phyloP scores from a whole-genome alignment of 1,140 invertebrate species.

The Drosophila tsacasi region DNA sequence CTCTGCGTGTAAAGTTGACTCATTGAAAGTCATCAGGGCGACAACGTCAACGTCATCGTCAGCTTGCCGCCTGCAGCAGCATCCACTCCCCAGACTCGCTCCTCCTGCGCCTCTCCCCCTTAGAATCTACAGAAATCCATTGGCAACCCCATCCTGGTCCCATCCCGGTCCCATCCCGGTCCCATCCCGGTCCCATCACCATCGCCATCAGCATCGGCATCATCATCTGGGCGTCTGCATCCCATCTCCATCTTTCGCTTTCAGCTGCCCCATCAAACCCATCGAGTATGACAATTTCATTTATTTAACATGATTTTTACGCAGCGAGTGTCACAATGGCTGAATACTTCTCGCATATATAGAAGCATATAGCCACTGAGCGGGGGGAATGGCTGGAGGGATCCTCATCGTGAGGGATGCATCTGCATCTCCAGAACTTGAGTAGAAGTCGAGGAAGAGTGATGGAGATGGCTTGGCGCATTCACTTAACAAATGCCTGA shows the following conservation, averaged over 20 bases:
- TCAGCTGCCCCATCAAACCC: slow-evolving; percentile 58
- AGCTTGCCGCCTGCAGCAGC: slow-evolving; percentile 57
- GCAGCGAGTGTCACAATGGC: slow-evolving; percentile 58
- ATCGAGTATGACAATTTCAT: slow-evolving; percentile 77
- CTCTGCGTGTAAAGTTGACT: slow-evolving; percentile 48
- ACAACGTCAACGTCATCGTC: slow-evolving; percentile 71
- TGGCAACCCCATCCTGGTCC: slow-evolving; percentile 34
- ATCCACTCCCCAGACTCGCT: slow-evolving; percentile 19
- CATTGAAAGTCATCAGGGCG: slow-evolving; percentile 68
- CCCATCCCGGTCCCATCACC: slow-evolving; percentile 22
- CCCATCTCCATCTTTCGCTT: slow-evolving; percentile 46
- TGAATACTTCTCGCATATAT: slow-evolving; percentile 18
- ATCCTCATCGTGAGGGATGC: slow-evolving; percentile 11
- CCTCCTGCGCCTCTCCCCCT: neutral
- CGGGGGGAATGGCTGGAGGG: slow-evolving; percentile 14
- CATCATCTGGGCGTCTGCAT: slow-evolving; percentile 46
- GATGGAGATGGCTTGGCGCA: slow-evolving; percentile 30
- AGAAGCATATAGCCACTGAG: slow-evolving; percentile 7
- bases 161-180: slow-evolving; percentile 19
- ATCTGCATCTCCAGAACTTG: slow-evolving; percentile 18
- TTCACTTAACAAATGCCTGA: slow-evolving; percentile 42
- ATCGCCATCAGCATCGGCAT: slow-evolving; percentile 28
- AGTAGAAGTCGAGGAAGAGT: slow-evolving; percentile 15
- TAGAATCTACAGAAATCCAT: slow-evolving; percentile 22
- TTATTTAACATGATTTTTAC: slow-evolving; percentile 73